A percentile compares a stretch with the other conserved stretches of the same genome.
Conservation (phyloP, 2,797 vertebrate species). For the Luscinia megarhynchos region DNA sequence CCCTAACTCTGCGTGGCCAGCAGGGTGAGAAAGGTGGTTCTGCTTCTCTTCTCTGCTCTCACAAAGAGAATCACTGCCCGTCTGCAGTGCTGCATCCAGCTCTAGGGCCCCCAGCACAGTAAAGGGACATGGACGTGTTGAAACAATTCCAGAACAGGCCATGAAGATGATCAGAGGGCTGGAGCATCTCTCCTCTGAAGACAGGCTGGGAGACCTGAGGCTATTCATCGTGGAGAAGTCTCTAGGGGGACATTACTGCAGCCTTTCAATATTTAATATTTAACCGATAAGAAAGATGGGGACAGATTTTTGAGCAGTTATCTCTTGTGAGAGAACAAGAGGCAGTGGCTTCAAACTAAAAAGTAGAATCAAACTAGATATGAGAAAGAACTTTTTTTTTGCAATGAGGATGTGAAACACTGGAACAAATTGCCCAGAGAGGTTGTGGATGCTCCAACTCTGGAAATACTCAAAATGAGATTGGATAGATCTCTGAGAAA, state of each 20-base stretch:
- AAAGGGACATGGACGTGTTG: neutral
- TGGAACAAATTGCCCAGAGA: neutral
- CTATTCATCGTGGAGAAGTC: neutral
- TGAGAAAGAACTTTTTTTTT: neutral
- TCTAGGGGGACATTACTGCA: fast-evolving
- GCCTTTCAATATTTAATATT: neutral
- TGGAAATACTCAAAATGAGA: neutral
- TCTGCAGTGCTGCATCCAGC: neutral
- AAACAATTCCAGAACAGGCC: fast-evolving
- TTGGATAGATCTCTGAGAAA: neutral
- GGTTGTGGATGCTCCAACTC: fast-evolving
- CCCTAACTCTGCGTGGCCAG: neutral
- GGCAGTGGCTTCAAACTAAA: neutral
- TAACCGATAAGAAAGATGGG: neutral
- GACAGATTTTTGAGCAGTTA: neutral
- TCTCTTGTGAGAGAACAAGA: neutral
- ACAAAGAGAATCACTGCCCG: no score
- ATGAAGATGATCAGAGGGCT: neutral
- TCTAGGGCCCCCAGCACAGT: neutral
- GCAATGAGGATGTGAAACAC: fast-evolving
- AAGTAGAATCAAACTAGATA: neutral
- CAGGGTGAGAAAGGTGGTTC: neutral
- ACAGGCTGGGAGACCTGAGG: neutral
- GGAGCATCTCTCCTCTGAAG: fast-evolving
- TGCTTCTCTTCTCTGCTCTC: fast-evolving